phyloP scores from a whole-genome alignment of 2,888 invertebrate genomes.

The Luperina testacea region DNA sequence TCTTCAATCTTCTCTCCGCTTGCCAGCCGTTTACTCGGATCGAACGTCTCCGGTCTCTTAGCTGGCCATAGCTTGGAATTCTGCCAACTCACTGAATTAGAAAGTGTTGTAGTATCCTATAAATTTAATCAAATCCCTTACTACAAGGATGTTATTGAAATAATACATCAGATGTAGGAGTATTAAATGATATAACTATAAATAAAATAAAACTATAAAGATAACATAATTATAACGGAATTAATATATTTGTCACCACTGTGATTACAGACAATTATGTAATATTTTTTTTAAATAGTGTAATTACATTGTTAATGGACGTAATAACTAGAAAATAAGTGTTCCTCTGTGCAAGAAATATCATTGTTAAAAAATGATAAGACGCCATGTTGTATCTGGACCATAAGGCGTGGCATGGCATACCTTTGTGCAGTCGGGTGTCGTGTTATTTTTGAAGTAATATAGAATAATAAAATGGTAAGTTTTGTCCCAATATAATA shows the following conservation, averaged over 20 bases:
- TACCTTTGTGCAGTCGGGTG: slow-evolving; percentile 71
- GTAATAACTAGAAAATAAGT: slow-evolving; percentile 70
- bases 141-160: slow-evolving; percentile 32
- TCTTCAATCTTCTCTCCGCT: slow-evolving; percentile 72
- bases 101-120: slow-evolving; percentile 58
- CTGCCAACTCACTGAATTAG: slow-evolving; percentile 70
- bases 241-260: slow-evolving; percentile 41
- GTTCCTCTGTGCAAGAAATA: slow-evolving; percentile 68
- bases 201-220: too few relatives aligned
- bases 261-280: slow-evolving; percentile 60
- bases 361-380: slow-evolving; percentile 69
- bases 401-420: slow-evolving; percentile 84
- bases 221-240: slow-evolving; percentile 12
- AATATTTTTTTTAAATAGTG: slow-evolving; percentile 63
- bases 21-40: slow-evolving; percentile 74
- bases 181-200: slow-evolving; percentile 22
- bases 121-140: slow-evolving; percentile 33
- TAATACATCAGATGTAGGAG: slow-evolving; percentile 46
- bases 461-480: slow-evolving; percentile 81
- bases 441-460: slow-evolving; percentile 74
- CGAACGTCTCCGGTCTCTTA: slow-evolving; percentile 61
- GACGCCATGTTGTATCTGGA: slow-evolving; percentile 84
- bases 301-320: slow-evolving; percentile 65
- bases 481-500: slow-evolving; percentile 71
- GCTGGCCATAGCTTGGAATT: slow-evolving; percentile 73